These are phyloP conservation scores for Xerus inauris DNA, from an alignment of 2,113 vertebrate species.

Conservation along the genomic window DNA sequence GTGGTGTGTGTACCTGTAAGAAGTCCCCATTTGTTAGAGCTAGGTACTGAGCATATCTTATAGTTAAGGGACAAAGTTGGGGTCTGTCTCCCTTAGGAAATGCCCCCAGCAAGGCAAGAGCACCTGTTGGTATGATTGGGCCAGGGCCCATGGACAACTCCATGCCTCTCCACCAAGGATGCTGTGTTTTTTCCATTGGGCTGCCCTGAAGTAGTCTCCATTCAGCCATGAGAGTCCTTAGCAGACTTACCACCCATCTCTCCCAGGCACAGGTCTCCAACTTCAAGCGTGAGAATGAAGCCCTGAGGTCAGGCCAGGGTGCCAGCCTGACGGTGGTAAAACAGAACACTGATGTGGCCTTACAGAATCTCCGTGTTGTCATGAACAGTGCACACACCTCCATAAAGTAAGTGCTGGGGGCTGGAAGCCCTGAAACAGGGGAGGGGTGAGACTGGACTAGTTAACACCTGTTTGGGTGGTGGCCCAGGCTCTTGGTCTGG, in stretches of 20 bases:
- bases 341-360: constrained; percentile 90
- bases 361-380: constrained; percentile 89
- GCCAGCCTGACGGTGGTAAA: constrained; percentile 87
- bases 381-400: constrained; percentile 86
- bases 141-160: rapidly evolving
- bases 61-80: rapidly evolving
- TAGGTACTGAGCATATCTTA: rapidly evolving
- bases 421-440: rapidly evolving
- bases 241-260: rapidly evolving
- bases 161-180: rapidly evolving
- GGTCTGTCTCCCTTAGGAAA: not conserved
- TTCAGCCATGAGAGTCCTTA: rapidly evolving
- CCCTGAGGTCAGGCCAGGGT: constrained; percentile 85
- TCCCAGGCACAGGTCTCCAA: constrained; percentile 87
- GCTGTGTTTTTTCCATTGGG: rapidly evolving
- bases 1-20: rapidly evolving
- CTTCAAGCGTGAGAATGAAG: constrained; percentile 85
- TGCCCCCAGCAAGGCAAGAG: not conserved
- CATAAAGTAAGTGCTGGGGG: constrained; percentile 86
- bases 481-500: not conserved
- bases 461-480: too few relatives aligned
- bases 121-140: not conserved
- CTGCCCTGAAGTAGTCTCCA: rapidly evolving
- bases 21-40: rapidly evolving
- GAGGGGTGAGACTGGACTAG: not conserved